A percentile compares a stretch with the other conserved stretches of the same genome.
phyloP scores from a whole-genome alignment of 2,113 vertebrate species.

The Callopanchax toddi region DNA sequence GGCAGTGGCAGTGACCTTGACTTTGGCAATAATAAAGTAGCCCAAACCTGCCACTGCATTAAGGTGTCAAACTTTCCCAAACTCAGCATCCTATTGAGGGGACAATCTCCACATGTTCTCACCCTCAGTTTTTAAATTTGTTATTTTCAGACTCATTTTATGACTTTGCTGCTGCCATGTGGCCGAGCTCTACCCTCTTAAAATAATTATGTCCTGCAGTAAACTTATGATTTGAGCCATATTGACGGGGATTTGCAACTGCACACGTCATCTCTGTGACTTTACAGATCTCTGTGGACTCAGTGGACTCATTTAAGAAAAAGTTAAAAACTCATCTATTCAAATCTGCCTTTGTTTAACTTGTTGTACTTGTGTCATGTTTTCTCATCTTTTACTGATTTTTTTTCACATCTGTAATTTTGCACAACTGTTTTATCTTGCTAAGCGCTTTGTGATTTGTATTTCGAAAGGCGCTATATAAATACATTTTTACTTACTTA shows the following conservation, averaged over 20 bases:
- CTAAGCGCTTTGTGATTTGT: too few relatives aligned
- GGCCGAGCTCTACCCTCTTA: neutral
- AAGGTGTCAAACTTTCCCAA: slow-evolving; percentile 45
- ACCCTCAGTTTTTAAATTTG: slow-evolving; percentile 36
- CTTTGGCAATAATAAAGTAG: slow-evolving; percentile 71
- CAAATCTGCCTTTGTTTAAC: too few relatives aligned
- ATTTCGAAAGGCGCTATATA: too few relatives aligned
- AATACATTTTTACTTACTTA: too few relatives aligned
- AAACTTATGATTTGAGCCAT: slow-evolving; percentile 17
- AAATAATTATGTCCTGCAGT: neutral
- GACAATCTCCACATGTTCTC: slow-evolving; percentile 48
- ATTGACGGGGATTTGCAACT: neutral
- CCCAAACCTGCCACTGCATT: slow-evolving; percentile 54
- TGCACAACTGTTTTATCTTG: too few relatives aligned
- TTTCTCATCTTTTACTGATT: too few relatives aligned
- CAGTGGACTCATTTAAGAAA: too few relatives aligned
- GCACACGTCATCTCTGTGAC: neutral
- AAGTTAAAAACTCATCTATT: too few relatives aligned
- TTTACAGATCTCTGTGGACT: too few relatives aligned
- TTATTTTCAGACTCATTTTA: slow-evolving; percentile 3
- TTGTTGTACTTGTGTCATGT: too few relatives aligned
- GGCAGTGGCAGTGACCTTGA: slow-evolving; percentile 82
- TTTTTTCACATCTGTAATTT: too few relatives aligned
- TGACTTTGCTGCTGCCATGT: neutral
- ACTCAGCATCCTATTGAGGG: slow-evolving; percentile 31